Percentiles rank a stretch among this genome's conserved stretches.
Evolutionary conservation across 1,140 invertebrate species (phyloP).

Genomic region (Eriocheir sinensis): DNA sequence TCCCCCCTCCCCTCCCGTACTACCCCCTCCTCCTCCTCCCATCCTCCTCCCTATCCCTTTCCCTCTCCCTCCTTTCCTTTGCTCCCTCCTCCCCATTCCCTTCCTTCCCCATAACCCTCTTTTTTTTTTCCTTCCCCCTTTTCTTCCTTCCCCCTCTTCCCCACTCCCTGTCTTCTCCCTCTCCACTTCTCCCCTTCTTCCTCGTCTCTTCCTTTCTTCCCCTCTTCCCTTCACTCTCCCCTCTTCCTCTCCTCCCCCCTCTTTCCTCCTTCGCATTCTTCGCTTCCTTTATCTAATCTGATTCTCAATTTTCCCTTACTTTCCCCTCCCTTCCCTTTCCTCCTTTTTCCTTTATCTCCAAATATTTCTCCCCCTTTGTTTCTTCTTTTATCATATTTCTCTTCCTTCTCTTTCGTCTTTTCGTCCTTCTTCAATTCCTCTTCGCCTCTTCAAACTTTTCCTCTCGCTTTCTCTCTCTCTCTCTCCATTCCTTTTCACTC

Average conservation of each 20-base stretch:
- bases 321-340: not conserved
- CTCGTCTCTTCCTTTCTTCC: not conserved
- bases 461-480: no score
- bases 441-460: no score
- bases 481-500: no score
- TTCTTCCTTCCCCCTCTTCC: no score
- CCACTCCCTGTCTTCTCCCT: no score
- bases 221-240: not conserved
- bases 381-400: not conserved
- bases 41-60: not conserved
- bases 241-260: not conserved
- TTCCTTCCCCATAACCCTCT: no score
- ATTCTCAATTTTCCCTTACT: not conserved
- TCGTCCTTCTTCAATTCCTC: no score
- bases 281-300: slow-evolving; percentile 4
- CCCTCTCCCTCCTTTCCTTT: no score
- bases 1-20: no score
- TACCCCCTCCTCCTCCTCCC: not conserved
- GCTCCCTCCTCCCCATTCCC: not conserved
- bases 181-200: not conserved
- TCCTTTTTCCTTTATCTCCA: not conserved
- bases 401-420: not conserved
- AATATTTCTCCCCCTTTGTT: not conserved
- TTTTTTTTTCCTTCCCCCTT: not conserved
- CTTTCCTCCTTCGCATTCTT: not conserved